phyloP scores from a whole-genome alignment of 2,888 invertebrate species.

The Acleris emargana region DNA sequence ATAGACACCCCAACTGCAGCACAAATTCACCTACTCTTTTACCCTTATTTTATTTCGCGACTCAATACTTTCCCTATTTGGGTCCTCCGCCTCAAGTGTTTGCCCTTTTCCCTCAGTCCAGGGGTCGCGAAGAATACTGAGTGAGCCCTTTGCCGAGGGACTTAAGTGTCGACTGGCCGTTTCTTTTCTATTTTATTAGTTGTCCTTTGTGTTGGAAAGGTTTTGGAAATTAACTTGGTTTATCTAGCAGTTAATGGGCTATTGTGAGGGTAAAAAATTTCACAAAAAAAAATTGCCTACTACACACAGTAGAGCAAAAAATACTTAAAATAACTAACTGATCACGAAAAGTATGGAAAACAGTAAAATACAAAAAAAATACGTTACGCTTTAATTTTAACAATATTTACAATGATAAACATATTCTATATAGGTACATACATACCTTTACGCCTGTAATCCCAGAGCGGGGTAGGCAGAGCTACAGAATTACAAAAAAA shows the following conservation, averaged over 20 bases:
- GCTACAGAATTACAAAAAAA: no score
- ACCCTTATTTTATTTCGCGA: slow-evolving; percentile 81
- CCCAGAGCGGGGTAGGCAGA: no score
- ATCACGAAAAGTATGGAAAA: no score
- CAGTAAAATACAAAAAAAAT: no score
- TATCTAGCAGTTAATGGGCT: background rate
- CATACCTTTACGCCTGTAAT: no score
- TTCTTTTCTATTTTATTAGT: slow-evolving; percentile 78
- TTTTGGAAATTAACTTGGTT: slow-evolving; percentile 53
- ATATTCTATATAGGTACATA: no score
- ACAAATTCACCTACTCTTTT: slow-evolving; percentile 55
- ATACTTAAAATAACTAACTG: no score
- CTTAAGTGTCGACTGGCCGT: slow-evolving; percentile 72
- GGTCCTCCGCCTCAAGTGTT: slow-evolving; percentile 71
- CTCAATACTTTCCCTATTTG: slow-evolving; percentile 81
- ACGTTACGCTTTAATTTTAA: no score
- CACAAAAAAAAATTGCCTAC: no score
- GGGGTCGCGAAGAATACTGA: slow-evolving; percentile 78
- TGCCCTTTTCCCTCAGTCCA: slow-evolving; percentile 70
- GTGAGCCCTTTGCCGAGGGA: slow-evolving; percentile 61
- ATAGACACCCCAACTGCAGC: slow-evolving; percentile 34
- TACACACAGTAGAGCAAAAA: no score
- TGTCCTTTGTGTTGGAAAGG: slow-evolving; percentile 64
- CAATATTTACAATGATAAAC: no score
- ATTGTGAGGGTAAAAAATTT: no score